These are phyloP conservation scores for Spodoptera frugiperda DNA, from an alignment of 1,140 invertebrate species.

Conservation along the genomic window DNA sequence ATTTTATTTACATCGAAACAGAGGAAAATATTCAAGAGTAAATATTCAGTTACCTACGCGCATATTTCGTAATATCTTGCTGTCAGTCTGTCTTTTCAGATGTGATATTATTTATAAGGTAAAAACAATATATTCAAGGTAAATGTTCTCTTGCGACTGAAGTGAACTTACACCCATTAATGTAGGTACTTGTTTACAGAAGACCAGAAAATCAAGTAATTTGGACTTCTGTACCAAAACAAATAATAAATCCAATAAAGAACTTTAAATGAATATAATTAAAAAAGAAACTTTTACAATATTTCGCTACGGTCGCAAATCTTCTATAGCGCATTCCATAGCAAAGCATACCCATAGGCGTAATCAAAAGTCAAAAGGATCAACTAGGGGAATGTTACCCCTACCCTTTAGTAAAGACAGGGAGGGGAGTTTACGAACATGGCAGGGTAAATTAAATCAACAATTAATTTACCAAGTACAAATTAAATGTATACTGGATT, in stretches of 20 bases:
- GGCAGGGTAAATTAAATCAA: slow-evolving; percentile 1
- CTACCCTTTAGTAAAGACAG: neutral
- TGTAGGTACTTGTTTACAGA: too few relatives aligned
- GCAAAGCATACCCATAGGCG: slow-evolving; percentile 1
- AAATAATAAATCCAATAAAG: too few relatives aligned
- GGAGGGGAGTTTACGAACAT: slow-evolving; percentile 5
- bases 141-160: too few relatives aligned
- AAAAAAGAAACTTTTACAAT: too few relatives aligned
- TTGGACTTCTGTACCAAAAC: too few relatives aligned
- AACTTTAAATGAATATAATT: too few relatives aligned
- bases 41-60: neutral
- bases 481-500: slow-evolving; percentile 16
- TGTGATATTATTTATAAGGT: too few relatives aligned
- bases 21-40: neutral
- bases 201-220: too few relatives aligned
- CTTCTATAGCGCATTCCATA: neutral
- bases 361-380: slow-evolving; percentile 14
- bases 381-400: slow-evolving; percentile 15
- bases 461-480: neutral
- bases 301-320: neutral
- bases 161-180: too few relatives aligned
- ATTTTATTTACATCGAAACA: slow-evolving; percentile 22
- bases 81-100: too few relatives aligned
- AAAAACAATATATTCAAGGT: too few relatives aligned
- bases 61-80: too few relatives aligned